Evolutionary conservation across 2,888 invertebrate species (phyloP), one percentile per base, ranked within the genome.

Genomic region (Therioaphis trifolii): DNA sequence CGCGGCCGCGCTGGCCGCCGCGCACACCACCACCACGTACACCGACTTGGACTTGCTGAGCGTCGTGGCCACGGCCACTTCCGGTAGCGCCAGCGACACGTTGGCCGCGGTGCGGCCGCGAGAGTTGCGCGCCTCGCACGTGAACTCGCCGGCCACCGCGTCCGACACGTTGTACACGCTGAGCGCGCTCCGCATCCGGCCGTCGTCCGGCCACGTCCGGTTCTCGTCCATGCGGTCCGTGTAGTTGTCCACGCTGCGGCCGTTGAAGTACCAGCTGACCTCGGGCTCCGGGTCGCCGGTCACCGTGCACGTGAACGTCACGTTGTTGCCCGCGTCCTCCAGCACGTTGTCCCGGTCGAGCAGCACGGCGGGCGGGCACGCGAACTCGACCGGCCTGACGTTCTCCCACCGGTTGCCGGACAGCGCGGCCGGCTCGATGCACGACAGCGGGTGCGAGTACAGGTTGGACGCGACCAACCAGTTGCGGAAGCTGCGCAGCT

Each of bases 271-370:
- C 96, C 96, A 96, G 86, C 92, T 92, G 24, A 96, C 92, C 87
- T 92, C 92, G 0, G 96, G 96, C 87, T 94, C 92, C 0, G 96
- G 96, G 87, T 95, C 94, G 0, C 96, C 96, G 69, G 92, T 92
- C 4, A 95, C 93, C 88, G 93, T 92, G 88, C 96, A 96, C 72
- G 94, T 93, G 86, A 96, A 92, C 4, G 94, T 94, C 24, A 95
- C 92, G 86, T 96, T 94, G 63, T 94, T 93, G 46, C 95, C 95
- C n/a, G 93, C 92, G 88, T 95, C 94, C 72, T 94, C 94, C 89
- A 93, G 91, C 24, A 91, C 90, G 84, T 89, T 90, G 63, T 87
- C 89, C 7, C 89, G 89, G 14, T 88, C 87, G 0, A 91, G 87
- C 21, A 87, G 88, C 14, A 95, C 93, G 87, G 92, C 91, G 0